Evolutionary conservation across 2,797 vertebrate genomes (phyloP).

Genomic region (Hyperoplus lanceolatus): DNA sequence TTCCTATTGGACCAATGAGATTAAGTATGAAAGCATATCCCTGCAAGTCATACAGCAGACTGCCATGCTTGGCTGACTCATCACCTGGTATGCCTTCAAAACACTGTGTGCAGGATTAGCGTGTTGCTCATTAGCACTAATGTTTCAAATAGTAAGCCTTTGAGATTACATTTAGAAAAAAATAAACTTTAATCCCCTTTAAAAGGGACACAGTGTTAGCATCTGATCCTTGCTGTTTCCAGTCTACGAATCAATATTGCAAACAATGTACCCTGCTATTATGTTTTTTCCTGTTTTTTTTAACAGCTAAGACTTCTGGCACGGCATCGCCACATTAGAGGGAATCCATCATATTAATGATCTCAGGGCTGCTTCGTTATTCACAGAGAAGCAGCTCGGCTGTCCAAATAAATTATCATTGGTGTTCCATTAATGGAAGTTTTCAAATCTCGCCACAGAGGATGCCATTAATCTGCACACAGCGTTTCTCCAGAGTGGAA

Average conservation of each 20-base stretch:
- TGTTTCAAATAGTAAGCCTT: slow-evolving; percentile 43
- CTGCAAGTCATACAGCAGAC: slow-evolving; percentile 34
- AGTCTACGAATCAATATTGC: slow-evolving; percentile 49
- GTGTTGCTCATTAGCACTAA: slow-evolving; percentile 46
- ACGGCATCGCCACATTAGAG: slow-evolving; percentile 57
- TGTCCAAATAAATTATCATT: slow-evolving; percentile 82
- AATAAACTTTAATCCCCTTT: slow-evolving; percentile 24
- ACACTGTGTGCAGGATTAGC: slow-evolving; percentile 45
- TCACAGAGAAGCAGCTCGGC: slow-evolving; percentile 73
- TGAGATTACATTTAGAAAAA: slow-evolving; percentile 22
- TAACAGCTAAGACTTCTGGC: slow-evolving; percentile 38
- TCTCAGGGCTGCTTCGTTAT: slow-evolving; percentile 74
- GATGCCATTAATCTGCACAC: slow-evolving; percentile 73
- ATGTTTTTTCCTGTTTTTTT: slow-evolving; percentile 33
- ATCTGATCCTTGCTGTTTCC: slow-evolving; percentile 32
- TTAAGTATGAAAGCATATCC: slow-evolving; percentile 44
- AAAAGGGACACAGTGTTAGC: slow-evolving; percentile 2
- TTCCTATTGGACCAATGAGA: slow-evolving; percentile 47
- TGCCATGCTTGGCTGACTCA: slow-evolving; percentile 61
- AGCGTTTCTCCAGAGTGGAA: slow-evolving; percentile 53
- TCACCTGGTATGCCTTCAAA: slow-evolving; percentile 44
- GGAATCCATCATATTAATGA: slow-evolving; percentile 80
- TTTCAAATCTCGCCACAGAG: slow-evolving; percentile 70
- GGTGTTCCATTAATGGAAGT: slow-evolving; percentile 76
- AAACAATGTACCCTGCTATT: slow-evolving; percentile 44